phyloP scores from a whole-genome alignment of 2,888 invertebrate species.

The Drosophila monieri region DNA sequence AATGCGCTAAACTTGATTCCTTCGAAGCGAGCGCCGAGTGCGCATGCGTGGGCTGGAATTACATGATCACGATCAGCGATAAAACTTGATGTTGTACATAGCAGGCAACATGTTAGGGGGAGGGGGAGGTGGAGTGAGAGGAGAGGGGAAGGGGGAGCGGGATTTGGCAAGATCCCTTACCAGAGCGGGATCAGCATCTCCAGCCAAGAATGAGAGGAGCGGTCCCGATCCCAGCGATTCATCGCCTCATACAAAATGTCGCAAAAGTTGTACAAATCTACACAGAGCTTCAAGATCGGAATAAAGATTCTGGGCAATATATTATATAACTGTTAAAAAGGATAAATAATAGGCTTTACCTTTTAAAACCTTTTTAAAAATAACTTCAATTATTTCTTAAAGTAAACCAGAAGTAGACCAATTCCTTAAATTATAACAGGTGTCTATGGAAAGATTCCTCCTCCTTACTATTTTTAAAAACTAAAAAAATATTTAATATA shows the following conservation, averaged over 20 bases:
- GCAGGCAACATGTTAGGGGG: constrained; percentile 54
- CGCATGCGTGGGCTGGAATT: constrained; percentile 84
- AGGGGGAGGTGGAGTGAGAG: neutral
- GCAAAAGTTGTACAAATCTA: constrained; percentile 53
- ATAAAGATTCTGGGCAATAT: constrained; percentile 3
- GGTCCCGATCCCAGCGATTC: constrained; percentile 26
- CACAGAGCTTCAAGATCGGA: constrained; percentile 11
- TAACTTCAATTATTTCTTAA: too few species aligned
- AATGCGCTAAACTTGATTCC: constrained; percentile 79
- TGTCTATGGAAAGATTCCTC: too few species aligned
- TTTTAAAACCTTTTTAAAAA: too few species aligned
- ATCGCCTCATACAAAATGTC: constrained; percentile 66
- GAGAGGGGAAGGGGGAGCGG: neutral
- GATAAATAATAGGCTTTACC: constrained; percentile 30
- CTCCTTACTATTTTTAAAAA: too few species aligned
- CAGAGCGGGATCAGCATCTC: constrained; percentile 13
- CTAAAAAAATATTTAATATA: too few species aligned
- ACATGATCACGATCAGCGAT: constrained; percentile 84
- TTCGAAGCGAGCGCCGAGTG: constrained; percentile 68
- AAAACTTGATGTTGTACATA: constrained; percentile 81
- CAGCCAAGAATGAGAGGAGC: constrained; percentile 10
- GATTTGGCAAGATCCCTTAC: neutral
- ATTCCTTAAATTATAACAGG: too few species aligned
- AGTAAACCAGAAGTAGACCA: too few species aligned
- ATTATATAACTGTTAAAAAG: constrained; percentile 32